Evolutionary conservation across 53 echinoderm and acorn worm species (phyloP), one percentile per base, ranked within the genome.

Genomic region (Astropecten irregularis): DNA sequence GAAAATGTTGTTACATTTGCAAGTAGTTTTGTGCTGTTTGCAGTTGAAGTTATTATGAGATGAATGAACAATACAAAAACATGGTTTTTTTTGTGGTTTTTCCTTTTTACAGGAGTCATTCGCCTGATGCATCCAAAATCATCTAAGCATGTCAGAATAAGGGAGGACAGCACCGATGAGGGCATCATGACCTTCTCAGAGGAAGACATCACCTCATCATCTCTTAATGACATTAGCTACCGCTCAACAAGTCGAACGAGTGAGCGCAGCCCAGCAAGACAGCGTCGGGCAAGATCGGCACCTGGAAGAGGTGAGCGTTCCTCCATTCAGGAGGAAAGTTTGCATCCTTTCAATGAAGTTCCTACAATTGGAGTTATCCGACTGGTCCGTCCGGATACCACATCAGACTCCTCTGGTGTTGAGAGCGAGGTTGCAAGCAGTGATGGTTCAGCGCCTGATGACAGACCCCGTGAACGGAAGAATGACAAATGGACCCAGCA

Each of bases 321-420:
- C 26, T 27, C 46, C 27, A 34, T 42, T 21, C 20, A 69, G 15
- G 6, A 13, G 49, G 29, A 13, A 10, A 69, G 70, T 30, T 46
- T 25, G 49, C 36, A 60, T 32, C 61, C 61, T 6, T 62, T 79
- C 46, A 48, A 62, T 32, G 60, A 44, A 40, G 79, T 85, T 2
- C 74, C 86, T 16, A 85, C 86, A 13, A 85, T 85, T 66, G 86
- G 86, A 51, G 76, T 76, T 1, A 85, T 85, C 47, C 61, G 86
- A 10, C 31, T 85, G 49, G 74, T 85, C 30, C 76, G 74, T 34
- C 74, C 74, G 23, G 86, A 74, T 8, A 76, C 21, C 50, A 39
- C 57, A 0, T 50, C 74, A 10, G 86, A 85, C 32, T 42, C 65
- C 14, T 51, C 66, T 6, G 86, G 76, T n/a, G 66, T 76, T 22